These are phyloP conservation scores for Pyrgilauda ruficollis DNA, from an alignment of 2,113 vertebrate species.

Conservation along the genomic window DNA sequence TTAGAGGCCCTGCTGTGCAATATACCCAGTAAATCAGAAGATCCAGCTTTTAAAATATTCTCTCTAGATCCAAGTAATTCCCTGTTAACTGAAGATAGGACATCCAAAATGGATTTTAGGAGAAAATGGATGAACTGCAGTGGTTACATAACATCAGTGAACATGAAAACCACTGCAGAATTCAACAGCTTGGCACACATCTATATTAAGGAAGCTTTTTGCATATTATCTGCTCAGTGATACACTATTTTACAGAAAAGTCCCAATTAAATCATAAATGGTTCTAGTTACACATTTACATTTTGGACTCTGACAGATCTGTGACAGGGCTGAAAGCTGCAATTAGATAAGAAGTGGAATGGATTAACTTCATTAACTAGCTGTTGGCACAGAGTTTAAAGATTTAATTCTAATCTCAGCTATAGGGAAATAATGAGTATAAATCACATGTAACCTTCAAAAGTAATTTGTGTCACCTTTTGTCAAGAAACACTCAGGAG, in stretches of 20 bases:
- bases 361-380: neutral
- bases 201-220: neutral
- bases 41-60: neutral
- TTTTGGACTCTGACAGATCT: neutral
- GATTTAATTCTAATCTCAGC: neutral
- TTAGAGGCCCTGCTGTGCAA: neutral
- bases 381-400: neutral
- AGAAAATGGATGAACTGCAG: neutral
- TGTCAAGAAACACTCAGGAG: accelerated
- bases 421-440: neutral
- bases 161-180: neutral
- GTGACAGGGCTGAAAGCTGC: neutral
- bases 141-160: neutral
- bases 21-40: neutral
- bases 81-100: neutral
- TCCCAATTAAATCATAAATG: neutral
- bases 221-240: neutral
- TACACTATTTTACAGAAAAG: neutral
- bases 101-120: neutral
- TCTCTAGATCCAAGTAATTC: neutral
- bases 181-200: neutral
- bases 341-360: neutral
- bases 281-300: neutral
- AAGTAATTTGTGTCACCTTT: neutral
- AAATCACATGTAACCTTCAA: neutral